Evolutionary conservation across 2,113 vertebrate species (phyloP), one percentile per base, ranked within the genome.

Genomic region (Dolichallabes microphthalmus): DNA sequence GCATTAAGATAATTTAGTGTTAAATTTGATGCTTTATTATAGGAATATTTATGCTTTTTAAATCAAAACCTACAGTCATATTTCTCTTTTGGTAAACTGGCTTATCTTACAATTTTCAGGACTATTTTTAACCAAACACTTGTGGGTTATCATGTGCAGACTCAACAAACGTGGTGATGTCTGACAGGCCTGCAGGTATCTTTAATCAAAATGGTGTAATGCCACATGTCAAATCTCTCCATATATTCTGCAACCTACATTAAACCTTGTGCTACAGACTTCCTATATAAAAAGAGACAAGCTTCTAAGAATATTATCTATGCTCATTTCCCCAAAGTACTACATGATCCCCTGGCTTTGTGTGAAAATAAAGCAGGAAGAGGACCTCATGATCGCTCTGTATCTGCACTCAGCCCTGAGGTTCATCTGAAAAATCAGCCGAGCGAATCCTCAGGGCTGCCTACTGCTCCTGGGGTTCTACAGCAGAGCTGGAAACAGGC

Each of bases 401-500:
- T 50, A 45, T 57, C 69, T 58, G 71, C 89, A 88, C 81, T n/a
- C 53, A 39, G 50, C 76, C 91, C 91, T 93, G 90, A 92, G 92
- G 88, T 91, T 87, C 90, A 92, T 92, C 91, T 88, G 84, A 93
- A 88, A 89, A 82, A 93, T 93, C 90, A 93, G 91, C 73, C 88
- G 75, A 80, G 80, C 50, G 19, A 71, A 82, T 82, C 80, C 64
- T 78, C 27, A 63, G 66, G 22, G 77, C 73, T 66, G 60, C n/a
- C 86, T 85, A 77, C 83, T 84, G 52, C 81, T 71, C 84, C 87
- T 89, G 64, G 81, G 88, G 86, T 9, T 27, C 57, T 57, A 35
- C 63, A 76, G 73, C 90, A 73, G 77, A 92, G 91, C 87, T 94
- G 92, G 91, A 95, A 94, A 94, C 87, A 91, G 86, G 84, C 85